phyloP scores from a whole-genome alignment of 2,113 vertebrate genomes.

The Leptobrachium leishanense region DNA sequence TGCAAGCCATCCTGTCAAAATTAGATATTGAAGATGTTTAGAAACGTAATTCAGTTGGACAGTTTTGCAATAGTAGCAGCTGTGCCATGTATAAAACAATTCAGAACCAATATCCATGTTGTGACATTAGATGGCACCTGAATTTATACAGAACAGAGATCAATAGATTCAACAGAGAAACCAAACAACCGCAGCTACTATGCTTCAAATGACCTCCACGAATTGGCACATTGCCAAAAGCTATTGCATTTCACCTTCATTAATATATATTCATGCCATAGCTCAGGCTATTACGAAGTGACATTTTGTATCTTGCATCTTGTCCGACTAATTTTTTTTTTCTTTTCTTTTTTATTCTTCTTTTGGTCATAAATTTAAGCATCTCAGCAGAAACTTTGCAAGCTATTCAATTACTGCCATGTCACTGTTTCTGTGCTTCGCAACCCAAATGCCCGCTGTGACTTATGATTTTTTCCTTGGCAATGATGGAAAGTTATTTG shows the following conservation, averaged over 20 bases:
- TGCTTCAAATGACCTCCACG: conserved; percentile 32
- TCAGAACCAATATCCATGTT: conserved; percentile 31
- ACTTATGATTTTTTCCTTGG: not conserved
- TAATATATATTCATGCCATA: conserved; percentile 29
- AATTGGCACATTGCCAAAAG: conserved; percentile 13
- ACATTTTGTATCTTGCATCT: conserved; percentile 40
- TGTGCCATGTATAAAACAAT: conserved; percentile 40
- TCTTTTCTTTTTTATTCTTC: conserved; percentile 19
- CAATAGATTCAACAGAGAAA: conserved; percentile 36
- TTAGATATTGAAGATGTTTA: conserved; percentile 41
- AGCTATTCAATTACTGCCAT: conserved; percentile 8
- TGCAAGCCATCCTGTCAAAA: conserved; percentile 37
- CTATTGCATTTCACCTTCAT: conserved; percentile 28
- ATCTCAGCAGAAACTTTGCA: conserved; percentile 17
- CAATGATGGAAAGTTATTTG: not conserved
- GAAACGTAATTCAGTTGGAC: conserved; percentile 39
- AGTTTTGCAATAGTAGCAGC: conserved; percentile 42
- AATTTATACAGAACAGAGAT: conserved; percentile 39
- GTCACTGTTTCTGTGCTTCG: conserved; percentile 4
- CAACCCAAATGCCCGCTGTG: not conserved
- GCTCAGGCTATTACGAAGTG: conserved; percentile 26
- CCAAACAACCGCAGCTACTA: not conserved
- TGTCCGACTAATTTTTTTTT: conserved; percentile 41
- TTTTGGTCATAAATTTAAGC: conserved; percentile 52
- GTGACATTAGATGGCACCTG: conserved; percentile 44